Evolutionary conservation across 2,113 vertebrate species (phyloP), one percentile per base, ranked within the genome.

Genomic region (Etheostoma cragini): DNA sequence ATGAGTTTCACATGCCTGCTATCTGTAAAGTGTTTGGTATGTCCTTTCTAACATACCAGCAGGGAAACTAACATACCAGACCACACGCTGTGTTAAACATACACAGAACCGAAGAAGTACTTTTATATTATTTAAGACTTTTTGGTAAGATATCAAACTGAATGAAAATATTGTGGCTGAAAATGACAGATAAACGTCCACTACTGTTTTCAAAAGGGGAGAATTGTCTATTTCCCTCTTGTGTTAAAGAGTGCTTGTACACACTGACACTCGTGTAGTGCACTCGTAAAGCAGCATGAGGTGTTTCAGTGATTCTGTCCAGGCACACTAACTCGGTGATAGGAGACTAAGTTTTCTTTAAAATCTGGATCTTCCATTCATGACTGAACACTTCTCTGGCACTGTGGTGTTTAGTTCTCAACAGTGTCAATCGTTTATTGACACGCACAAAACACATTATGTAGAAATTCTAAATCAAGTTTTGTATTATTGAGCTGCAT

Each of bases 251-350:
- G 5, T 42, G 54, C 21, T 62, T 35, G 10, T 3, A 38, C 62
- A 8, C 62, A 69, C 13, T 3, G 17, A 46, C 17, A 22, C 14
- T 21, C 8, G 8, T 46, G 10, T 52, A 57, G 53, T 45, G 22
- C 61, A 60, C 6, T 56, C 35, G 46, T 7, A 3, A 19, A 42
- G 16, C 60, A 75, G 12, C 68, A 16, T 0, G 49, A 82, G 42
- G 82, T 42, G 78, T 78, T 50, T 14, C 2, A 49, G 38, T 81
- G 86, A 88, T 84, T 30, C 30, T 78, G 4, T 87, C 86, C 86
- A 92, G 77, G 54, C 26, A 50, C 60, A 38, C 22, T 52, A 38
- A 45, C 61, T 58, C 52, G 30, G 45, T 46, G 46, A 47, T 7
- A 53, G 8, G 10, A 45, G 60, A 19, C 15, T n/a, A 38, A 2